Evolutionary conservation across 2,113 vertebrate genomes (phyloP).

Genomic region (Herpetotheres cachinnans): DNA sequence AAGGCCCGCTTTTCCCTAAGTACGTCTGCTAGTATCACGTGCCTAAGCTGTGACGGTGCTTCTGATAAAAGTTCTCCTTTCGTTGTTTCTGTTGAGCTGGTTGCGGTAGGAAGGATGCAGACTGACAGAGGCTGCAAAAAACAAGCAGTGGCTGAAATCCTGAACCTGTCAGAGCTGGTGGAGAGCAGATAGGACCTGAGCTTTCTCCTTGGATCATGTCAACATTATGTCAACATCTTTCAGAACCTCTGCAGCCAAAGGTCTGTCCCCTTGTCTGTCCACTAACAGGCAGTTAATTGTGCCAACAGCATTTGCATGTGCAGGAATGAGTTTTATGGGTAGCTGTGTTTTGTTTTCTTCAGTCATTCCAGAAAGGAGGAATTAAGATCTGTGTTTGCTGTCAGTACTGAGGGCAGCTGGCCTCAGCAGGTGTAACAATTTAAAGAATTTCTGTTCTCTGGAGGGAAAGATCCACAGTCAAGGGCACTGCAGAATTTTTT

Average conservation of each 20-base stretch:
- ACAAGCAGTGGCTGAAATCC: not conserved
- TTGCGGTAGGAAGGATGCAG: not conserved
- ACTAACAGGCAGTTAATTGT: not conserved
- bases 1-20: not conserved
- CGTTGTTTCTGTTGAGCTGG: not conserved
- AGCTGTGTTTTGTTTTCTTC: not conserved
- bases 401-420: not conserved
- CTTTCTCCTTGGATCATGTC: not conserved
- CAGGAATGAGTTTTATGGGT: not conserved
- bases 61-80: not conserved
- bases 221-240: accelerated
- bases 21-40: accelerated
- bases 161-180: not conserved
- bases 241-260: not conserved
- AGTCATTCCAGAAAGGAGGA: not conserved
- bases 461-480: not conserved
- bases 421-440: not conserved
- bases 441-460: not conserved
- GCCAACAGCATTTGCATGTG: not conserved
- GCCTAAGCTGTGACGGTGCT: accelerated
- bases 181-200: not conserved
- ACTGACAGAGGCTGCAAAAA: not conserved
- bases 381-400: not conserved
- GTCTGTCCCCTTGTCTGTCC: accelerated
- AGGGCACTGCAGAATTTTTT: not conserved